Evolutionary conservation across 2,797 vertebrate genomes (phyloP), one percentile per base, ranked within the genome.

Genomic region (Hyperoplus lanceolatus): DNA sequence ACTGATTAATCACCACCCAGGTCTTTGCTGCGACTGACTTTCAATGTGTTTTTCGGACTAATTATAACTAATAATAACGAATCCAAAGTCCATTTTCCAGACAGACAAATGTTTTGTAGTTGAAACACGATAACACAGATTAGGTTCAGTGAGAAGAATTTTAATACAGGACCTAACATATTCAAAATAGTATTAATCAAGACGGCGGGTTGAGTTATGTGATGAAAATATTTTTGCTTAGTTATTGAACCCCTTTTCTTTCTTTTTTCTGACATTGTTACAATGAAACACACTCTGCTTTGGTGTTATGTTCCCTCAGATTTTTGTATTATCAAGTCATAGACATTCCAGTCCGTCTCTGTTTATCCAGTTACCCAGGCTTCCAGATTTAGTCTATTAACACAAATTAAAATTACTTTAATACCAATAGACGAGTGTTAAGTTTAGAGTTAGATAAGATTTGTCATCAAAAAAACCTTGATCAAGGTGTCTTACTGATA

Each of bases 1-100:
- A n/a, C 51, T 21, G 45, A 72, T 74, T 61, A 65, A 58, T 62
- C 66, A 72, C 51, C 11, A 39, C 29, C 3, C 68, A 65, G 59
- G 73, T 63, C 42, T 79, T 66, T n/a, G 13, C 21, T 14, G 46
- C 4, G 0, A 38, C 55, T 61, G 62, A 70, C 38, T 67, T 55
- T 67, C 42, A 15, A 10, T 63, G 51, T 56, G 45, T 38, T 51
- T 38, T 64, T 39, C 42, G 5, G 53, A 21, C 14, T 49, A 45
- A 45, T 69, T 14, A 3, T 48, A 53, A 15, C n/a, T n/a, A n/a
- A n/a, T n/a, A n/a, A n/a, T n/a, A 21, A 16, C 68, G 42, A 56
- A 74, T 70, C 51, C 56, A 3, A 59, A 70, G 48, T 45, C 42
- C 2, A 0, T 62, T 77, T 64, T 57, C 48, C 41, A 7, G 45